phyloP scores from a whole-genome alignment of 2,113 vertebrate genomes.

The Grus americana region DNA sequence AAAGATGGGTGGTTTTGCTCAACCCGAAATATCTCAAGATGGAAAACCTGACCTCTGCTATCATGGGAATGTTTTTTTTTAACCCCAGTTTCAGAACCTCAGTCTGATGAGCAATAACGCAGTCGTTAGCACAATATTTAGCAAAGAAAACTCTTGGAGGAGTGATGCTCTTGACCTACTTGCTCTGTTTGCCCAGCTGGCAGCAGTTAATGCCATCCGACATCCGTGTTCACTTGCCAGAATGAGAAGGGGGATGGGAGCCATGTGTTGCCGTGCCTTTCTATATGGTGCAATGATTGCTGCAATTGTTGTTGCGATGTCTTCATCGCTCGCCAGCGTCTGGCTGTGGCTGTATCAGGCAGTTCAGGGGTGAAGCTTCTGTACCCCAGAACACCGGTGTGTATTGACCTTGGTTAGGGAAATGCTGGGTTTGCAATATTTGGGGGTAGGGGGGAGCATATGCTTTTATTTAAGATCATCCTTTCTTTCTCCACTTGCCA shows the following conservation, averaged over 20 bases:
- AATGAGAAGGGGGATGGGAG: not conserved
- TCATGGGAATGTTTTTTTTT: not conserved
- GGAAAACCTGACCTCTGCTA: not conserved
- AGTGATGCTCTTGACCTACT: constrained; percentile 56
- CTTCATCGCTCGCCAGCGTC: accelerated
- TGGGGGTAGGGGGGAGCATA: not conserved
- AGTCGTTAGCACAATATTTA: not conserved
- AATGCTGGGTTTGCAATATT: not conserved
- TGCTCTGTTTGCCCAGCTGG: constrained; percentile 28
- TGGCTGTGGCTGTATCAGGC: not conserved
- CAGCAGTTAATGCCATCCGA: not conserved
- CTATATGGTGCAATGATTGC: not conserved
- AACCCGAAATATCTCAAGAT: not conserved
- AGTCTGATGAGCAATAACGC: not conserved
- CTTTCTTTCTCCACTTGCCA: not conserved
- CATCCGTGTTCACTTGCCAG: not conserved
- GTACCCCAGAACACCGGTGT: not conserved
- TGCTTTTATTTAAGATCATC: not conserved
- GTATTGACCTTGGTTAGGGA: not conserved
- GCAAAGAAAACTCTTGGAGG: not conserved
- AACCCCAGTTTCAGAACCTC: not conserved
- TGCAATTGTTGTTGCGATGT: not conserved
- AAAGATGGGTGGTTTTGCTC: not conserved
- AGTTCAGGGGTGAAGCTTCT: not conserved
- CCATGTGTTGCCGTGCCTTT: not conserved